Evolutionary conservation across 2,797 vertebrate genomes (phyloP).

Genomic region (Coluber constrictor): DNA sequence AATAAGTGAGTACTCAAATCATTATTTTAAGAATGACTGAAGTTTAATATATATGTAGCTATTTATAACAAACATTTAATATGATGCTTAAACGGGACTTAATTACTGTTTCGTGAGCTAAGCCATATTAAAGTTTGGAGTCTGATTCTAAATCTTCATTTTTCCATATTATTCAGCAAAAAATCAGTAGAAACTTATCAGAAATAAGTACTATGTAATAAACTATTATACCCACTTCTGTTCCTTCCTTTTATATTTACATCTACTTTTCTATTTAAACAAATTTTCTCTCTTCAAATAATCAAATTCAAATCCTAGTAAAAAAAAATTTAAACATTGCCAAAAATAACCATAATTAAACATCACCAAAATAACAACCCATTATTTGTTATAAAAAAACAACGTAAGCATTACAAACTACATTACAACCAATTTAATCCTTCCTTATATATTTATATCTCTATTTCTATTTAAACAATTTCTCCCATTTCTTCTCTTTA

Average conservation of each 20-base stretch:
- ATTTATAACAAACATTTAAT: not conserved
- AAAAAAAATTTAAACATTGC: not conserved
- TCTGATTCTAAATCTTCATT: too few relatives aligned
- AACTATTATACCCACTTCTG: not conserved
- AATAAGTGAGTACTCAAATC: not conserved
- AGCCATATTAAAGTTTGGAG: not conserved
- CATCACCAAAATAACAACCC: not conserved
- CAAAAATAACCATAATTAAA: not conserved
- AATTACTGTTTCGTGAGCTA: not conserved
- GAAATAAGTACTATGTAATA: too few relatives aligned
- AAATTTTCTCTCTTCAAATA: not conserved
- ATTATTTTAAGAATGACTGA: not conserved
- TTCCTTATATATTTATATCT: not conserved
- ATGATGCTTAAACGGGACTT: conserved; percentile 20
- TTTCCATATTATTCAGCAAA: not conserved
- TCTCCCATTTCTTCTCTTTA: not conserved
- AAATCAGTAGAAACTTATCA: not conserved
- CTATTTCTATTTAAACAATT: not conserved
- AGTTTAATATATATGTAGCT: conserved; percentile 4
- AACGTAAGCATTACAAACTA: not conserved
- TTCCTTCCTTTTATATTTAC: not conserved
- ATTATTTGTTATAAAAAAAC: not conserved
- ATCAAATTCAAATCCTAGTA: not conserved
- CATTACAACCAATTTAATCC: not conserved
- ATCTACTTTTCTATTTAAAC: not conserved